Evolutionary conservation across 2,888 invertebrate species (phyloP), one percentile per base, ranked within the genome.

Genomic region (Perizoma flavofasciatum): DNA sequence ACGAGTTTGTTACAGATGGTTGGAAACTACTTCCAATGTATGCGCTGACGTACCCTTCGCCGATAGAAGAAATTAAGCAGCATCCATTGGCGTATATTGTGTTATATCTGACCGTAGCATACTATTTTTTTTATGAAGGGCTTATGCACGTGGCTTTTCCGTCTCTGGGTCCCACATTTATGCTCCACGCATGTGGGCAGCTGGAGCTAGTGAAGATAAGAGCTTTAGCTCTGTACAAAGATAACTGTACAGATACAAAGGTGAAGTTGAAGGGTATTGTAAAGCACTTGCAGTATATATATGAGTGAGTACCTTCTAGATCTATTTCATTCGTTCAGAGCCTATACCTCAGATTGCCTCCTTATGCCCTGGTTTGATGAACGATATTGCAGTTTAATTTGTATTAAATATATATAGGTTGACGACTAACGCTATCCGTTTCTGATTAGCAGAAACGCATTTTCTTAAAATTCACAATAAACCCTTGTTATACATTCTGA

Each of bases 131-230:
- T 0, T 63, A 55, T 33, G 5, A 43, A 9, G 45, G 47, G 5
- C n/a, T 47, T 5, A 46, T 59, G 37, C 63, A 54, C 9, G 7
- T 50, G 7, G 53, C 54, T 5, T 65, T 67, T 32, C 56, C 63
- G 5, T 65, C 65, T 33, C 55, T 70, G 8, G 65, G 64, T 0
- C 62, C 63, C 0, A 48, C 55, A 1, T 62, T 66, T 2, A 66
- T 71, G 61, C 33, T 66, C 0, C 70, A 71, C 22, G 61, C 65
- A 0, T 65, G 65, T 43, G 64, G 65, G 0, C 66, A 70, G 46
- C 39, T 71, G 33, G 70, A 70, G 10, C 49, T 68, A 4, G 49
- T 62, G 1, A 62, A 46, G 37, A 63, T 22, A 9, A 47, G 44
- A 39, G 9, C 41, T 0, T 35, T 46, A 4, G 45, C 22, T 9